phyloP scores from a whole-genome alignment of 2,113 vertebrate genomes.

The Genyomyrus donnyi region DNA sequence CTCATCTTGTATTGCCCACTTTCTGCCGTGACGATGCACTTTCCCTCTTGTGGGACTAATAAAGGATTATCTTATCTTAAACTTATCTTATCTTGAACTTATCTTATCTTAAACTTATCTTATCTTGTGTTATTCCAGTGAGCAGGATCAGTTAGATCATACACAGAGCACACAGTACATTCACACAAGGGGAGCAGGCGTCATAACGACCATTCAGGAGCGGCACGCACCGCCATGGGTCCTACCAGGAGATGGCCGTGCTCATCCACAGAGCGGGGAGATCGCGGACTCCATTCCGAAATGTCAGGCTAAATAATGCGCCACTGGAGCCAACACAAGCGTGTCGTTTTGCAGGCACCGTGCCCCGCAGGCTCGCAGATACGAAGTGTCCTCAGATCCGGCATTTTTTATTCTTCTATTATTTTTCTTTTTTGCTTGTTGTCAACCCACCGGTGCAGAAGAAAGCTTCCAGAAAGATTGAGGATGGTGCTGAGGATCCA shows the following conservation, averaged over 20 bases:
- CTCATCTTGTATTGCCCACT: no score
- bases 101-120: no score
- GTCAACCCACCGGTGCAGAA: neutral
- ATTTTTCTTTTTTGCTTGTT: neutral
- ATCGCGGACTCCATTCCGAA: neutral
- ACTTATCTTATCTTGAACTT: no score
- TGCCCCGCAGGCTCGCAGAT: neutral
- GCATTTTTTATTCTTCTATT: neutral
- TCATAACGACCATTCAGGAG: neutral
- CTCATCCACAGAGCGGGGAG: neutral
- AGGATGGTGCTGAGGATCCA: neutral
- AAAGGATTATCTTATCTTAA: no score
- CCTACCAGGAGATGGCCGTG: no score
- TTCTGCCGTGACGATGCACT: no score
- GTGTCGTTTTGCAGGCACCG: neutral
- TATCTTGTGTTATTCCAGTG: neutral
- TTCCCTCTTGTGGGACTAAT: no score
- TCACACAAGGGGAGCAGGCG: neutral
- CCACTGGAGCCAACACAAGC: neutral
- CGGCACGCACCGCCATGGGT: no score
- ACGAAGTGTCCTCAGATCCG: neutral
- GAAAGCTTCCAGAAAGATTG: neutral
- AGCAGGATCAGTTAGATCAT: neutral
- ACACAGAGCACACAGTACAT: neutral
- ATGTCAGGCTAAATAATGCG: slow-evolving; percentile 21